Evolutionary conservation across 2,888 invertebrate genomes (phyloP).

Genomic region (Catocala fraxini): DNA sequence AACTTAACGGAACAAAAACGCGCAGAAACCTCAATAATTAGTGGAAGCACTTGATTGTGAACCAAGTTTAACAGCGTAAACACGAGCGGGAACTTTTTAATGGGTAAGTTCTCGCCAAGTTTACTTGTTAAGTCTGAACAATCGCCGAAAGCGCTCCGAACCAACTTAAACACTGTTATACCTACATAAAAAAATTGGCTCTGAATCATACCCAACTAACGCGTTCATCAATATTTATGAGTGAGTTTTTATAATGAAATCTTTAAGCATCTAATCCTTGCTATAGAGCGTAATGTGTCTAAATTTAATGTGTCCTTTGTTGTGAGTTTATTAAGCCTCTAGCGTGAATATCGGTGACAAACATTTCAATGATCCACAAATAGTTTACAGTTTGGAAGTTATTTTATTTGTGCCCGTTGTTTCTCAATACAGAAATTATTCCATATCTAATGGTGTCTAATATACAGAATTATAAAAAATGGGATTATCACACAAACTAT

Average conservation of each 20-base stretch:
- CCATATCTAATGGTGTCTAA: too few relatives aligned
- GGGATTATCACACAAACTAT: too few relatives aligned
- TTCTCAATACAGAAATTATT: too few relatives aligned
- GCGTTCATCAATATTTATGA: constrained; percentile 16
- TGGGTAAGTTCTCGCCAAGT: constrained; percentile 55
- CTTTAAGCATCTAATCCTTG: neutral
- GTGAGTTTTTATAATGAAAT: constrained; percentile 1
- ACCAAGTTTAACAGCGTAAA: constrained; percentile 48
- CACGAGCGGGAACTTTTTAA: constrained; percentile 55
- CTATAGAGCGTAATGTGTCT: neutral
- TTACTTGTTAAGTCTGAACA: constrained; percentile 52
- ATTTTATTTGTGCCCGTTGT: too few relatives aligned
- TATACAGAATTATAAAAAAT: too few relatives aligned
- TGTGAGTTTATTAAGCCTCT: too few relatives aligned
- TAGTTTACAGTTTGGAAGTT: too few relatives aligned
- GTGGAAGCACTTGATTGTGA: constrained; percentile 33
- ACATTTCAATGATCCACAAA: too few relatives aligned
- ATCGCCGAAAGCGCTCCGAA: constrained; percentile 49
- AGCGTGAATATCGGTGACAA: too few relatives aligned
- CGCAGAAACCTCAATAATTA: constrained; percentile 41
- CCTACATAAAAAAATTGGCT: constrained; percentile 19
- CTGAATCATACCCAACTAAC: constrained; percentile 12
- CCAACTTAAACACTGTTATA: constrained; percentile 36
- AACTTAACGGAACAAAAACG: constrained; percentile 11
- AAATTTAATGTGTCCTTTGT: too few relatives aligned